phyloP scores from a whole-genome alignment of 2,888 invertebrate species.

The Hesperia comma region DNA sequence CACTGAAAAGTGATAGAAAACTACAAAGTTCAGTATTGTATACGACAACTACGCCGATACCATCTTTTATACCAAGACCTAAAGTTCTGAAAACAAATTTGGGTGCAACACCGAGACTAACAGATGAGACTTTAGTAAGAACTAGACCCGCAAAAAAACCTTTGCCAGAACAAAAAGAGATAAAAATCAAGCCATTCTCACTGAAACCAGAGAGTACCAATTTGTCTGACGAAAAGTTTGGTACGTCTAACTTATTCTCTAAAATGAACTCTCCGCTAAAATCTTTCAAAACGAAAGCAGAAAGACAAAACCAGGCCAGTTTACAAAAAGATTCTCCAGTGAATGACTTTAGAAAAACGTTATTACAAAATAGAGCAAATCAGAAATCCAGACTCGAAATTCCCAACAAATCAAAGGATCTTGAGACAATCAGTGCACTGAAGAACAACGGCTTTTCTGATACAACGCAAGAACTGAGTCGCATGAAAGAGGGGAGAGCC shows the following conservation, averaged over 20 bases:
- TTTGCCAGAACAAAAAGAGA: background rate
- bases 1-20: background rate
- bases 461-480: background rate
- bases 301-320: background rate
- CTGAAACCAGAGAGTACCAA: background rate
- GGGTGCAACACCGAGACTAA: background rate
- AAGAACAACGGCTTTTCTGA: background rate
- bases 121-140: background rate
- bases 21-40: slow-evolving; percentile 3
- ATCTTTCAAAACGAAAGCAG: background rate
- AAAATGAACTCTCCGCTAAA: background rate
- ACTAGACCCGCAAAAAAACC: background rate
- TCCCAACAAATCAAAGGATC: background rate
- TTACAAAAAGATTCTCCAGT: slow-evolving; percentile 10
- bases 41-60: slow-evolving; percentile 6
- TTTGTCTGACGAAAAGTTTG: background rate
- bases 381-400: background rate
- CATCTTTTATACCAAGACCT: slow-evolving; percentile 12
- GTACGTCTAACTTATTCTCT: background rate
- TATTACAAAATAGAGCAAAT: slow-evolving; percentile 13
- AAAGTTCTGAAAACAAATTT: slow-evolving; percentile 15
- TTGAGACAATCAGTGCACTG: background rate
- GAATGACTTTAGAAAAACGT: slow-evolving; percentile 12
- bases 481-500: background rate
- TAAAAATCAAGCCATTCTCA: slow-evolving; percentile 1